Conservation (phyloP, 2,797 vertebrate species). For the Rousettus madagascariensis region DNA sequence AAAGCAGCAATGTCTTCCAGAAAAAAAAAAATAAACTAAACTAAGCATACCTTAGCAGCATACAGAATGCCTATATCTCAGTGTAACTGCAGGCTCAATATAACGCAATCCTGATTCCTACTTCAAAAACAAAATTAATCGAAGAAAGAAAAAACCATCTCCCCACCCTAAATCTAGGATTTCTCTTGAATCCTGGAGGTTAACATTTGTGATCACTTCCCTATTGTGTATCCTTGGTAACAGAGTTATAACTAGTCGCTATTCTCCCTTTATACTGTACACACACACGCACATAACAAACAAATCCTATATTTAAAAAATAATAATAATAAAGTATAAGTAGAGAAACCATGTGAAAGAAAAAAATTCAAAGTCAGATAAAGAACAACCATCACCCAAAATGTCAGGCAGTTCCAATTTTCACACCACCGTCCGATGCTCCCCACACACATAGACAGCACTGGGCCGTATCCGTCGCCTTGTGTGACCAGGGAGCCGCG, state of each 20-base stretch:
- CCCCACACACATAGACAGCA: constrained; percentile 95
- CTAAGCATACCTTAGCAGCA: constrained; percentile 85
- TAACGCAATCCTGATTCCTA: constrained; percentile 81
- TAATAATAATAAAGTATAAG: constrained; percentile 67
- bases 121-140: constrained; percentile 67
- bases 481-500: constrained; percentile 93
- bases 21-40: constrained; percentile 72
- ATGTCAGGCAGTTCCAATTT: constrained; percentile 44
- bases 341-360: constrained; percentile 70
- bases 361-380: constrained; percentile 68
- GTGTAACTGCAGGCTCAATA: constrained; percentile 80
- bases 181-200: constrained; percentile 83
- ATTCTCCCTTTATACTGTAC: constrained; percentile 71
- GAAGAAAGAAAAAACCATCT: not conserved
- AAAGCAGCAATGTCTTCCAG: constrained; percentile 83
- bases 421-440: constrained; percentile 94
- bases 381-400: constrained; percentile 31
- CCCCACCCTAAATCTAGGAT: constrained; percentile 73
- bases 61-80: constrained; percentile 80
- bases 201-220: constrained; percentile 84
- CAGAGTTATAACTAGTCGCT: constrained; percentile 73
- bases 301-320: not conserved
- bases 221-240: constrained; percentile 79
- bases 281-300: not conserved
- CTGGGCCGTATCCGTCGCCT: constrained; percentile 94